Percentiles rank a stretch among this genome's conserved stretches.
These are phyloP conservation scores for Drosophila nikananu DNA, from an alignment of 1,140 invertebrate species.

Conservation along the genomic window DNA sequence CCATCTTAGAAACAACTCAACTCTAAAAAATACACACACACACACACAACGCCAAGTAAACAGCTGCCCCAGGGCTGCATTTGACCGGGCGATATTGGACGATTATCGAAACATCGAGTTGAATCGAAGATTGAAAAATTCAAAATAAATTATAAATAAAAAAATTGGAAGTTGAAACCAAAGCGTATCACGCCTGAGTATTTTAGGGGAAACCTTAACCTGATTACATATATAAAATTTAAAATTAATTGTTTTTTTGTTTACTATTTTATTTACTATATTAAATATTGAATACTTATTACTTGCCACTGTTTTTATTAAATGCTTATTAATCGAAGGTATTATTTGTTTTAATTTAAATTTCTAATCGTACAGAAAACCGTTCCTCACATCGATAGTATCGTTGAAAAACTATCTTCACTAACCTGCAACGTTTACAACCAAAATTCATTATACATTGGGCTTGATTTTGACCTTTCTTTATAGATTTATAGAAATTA, in stretches of 20 bases:
- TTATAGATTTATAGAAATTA: constrained; percentile 4
- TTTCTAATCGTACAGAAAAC: not conserved
- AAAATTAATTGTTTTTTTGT: not conserved
- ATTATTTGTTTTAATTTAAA: too few species aligned
- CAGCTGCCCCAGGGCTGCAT: constrained; percentile 80
- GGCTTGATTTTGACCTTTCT: not conserved
- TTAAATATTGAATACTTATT: not conserved
- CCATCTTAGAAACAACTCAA: constrained; percentile 85
- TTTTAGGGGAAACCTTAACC: too few species aligned
- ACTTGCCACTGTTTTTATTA: not conserved
- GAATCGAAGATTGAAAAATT: not conserved
- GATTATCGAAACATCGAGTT: constrained; percentile 27
- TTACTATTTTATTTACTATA: not conserved
- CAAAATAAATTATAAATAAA: not conserved
- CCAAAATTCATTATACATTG: constrained; percentile 17
- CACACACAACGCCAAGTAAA: constrained; percentile 75
- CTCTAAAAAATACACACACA: constrained; percentile 75
- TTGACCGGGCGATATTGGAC: constrained; percentile 4
- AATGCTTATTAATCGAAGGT: not conserved
- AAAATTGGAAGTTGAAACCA: not conserved
- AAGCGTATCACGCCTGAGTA: not conserved
- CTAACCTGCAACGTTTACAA: constrained; percentile 35
- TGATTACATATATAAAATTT: too few species aligned
- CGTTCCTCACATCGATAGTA: constrained; percentile 20
- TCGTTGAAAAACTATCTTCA: constrained; percentile 15